A percentile compares a stretch with the other conserved stretches of the same genome.
These are phyloP conservation scores for Heteromyza rotundicornis DNA, from an alignment of 2,888 invertebrate genomes.

Conservation along the genomic window DNA sequence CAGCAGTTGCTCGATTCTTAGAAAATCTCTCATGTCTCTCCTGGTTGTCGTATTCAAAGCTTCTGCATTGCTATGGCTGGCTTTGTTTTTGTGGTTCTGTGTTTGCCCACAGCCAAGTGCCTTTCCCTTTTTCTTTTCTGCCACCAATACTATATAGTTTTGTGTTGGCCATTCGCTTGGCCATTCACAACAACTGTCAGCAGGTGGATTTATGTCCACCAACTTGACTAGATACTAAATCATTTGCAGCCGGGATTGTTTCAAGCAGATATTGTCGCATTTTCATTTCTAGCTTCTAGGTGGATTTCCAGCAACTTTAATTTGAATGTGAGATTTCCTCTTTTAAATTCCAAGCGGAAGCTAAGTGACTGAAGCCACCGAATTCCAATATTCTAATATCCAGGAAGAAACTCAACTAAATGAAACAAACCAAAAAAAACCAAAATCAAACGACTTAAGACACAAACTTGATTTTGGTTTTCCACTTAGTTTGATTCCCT, in stretches of 20 bases:
- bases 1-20: not conserved
- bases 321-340: not conserved
- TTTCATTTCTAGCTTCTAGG: not conserved
- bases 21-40: not conserved
- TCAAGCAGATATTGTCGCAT: constrained; percentile 29
- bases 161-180: constrained; percentile 5
- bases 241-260: constrained; percentile 39
- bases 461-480: constrained; percentile 30
- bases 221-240: constrained; percentile 57
- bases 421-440: constrained; percentile 27
- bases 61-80: not conserved
- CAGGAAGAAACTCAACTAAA: constrained; percentile 26
- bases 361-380: no score
- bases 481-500: no score
- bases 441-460: constrained; percentile 21
- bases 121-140: constrained; percentile 45
- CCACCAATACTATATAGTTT: constrained; percentile 22
- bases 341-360: constrained; percentile 26
- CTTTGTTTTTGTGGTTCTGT: not conserved
- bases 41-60: constrained; percentile 5
- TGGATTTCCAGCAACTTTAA: not conserved
- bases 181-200: constrained; percentile 46
- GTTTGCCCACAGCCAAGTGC: constrained; percentile 11
- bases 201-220: constrained; percentile 60
- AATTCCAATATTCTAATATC: no score